phyloP scores from a whole-genome alignment of 2,888 invertebrate species.

The Mayetiola destructor region DNA sequence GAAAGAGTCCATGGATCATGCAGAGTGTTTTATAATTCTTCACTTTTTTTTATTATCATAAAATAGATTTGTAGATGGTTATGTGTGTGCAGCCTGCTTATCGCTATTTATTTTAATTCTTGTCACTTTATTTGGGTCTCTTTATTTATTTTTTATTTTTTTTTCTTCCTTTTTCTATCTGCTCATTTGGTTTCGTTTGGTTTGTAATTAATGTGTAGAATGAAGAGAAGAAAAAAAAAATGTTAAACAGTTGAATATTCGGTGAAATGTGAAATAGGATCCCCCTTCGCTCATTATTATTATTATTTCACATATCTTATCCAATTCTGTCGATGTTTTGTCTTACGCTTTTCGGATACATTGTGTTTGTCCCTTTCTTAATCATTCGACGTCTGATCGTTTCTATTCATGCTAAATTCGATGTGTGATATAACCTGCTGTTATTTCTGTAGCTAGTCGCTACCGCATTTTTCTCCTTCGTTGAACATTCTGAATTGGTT shows the following conservation, averaged over 20 bases:
- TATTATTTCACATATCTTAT: no score
- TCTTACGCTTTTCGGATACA: neutral
- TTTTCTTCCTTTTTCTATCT: no score
- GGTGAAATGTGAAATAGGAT: conserved; percentile 12
- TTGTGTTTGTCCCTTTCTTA: neutral
- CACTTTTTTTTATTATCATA: neutral
- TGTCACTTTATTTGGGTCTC: conserved; percentile 12
- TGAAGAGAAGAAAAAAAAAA: no score
- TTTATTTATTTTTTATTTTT: conserved; percentile 1
- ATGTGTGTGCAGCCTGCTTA: neutral
- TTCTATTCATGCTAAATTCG: conserved; percentile 5
- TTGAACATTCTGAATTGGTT: conserved; percentile 1
- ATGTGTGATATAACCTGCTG: conserved; percentile 12
- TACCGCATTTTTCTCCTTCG: conserved; percentile 9
- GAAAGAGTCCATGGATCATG: no score
- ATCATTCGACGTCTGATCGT: neutral
- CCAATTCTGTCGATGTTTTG: neutral
- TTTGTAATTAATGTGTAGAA: no score
- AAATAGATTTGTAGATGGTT: no score
- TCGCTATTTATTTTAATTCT: conserved; percentile 12
- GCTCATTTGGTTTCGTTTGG: no score
- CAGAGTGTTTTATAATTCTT: neutral
- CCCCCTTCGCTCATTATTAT: no score
- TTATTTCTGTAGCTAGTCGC: conserved; percentile 6
- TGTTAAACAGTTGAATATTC: no score